Evolutionary conservation across 1,140 invertebrate species (phyloP).

Genomic region (Drosophila pseudoobscura): DNA sequence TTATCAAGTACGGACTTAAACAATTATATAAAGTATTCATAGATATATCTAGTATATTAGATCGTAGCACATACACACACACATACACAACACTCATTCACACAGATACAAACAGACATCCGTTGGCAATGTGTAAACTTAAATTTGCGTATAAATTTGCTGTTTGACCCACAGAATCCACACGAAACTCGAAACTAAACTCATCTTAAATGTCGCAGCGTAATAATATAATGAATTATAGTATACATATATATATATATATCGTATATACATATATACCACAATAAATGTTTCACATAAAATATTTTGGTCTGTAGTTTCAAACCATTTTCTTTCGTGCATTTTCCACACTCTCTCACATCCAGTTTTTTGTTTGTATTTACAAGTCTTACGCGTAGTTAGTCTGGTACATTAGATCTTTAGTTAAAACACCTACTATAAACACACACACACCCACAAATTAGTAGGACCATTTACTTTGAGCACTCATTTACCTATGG

Average conservation of each 20-base stretch:
- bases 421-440: slow-evolving; percentile 7
- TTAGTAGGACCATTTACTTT: slow-evolving; percentile 12
- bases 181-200: slow-evolving; percentile 41
- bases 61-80: slow-evolving; percentile 51
- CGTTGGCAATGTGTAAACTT: slow-evolving; percentile 53
- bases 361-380: slow-evolving; percentile 22
- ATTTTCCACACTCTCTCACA: slow-evolving; percentile 24
- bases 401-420: slow-evolving; percentile 29
- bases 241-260: slow-evolving; percentile 38
- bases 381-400: slow-evolving; percentile 48
- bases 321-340: slow-evolving; percentile 37
- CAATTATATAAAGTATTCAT: slow-evolving; percentile 57
- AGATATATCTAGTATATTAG: slow-evolving; percentile 68
- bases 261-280: slow-evolving; percentile 49
- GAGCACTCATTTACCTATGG: slow-evolving; percentile 18
- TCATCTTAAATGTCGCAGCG: slow-evolving; percentile 63
- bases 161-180: slow-evolving; percentile 35
- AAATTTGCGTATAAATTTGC: slow-evolving; percentile 47
- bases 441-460: slow-evolving; percentile 9
- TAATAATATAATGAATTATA: slow-evolving; percentile 53
- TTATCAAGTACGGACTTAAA: slow-evolving; percentile 33
- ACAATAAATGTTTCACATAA: slow-evolving; percentile 75
- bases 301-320: slow-evolving; percentile 68
- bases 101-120: slow-evolving; percentile 34
- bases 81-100: slow-evolving; percentile 39